Evolutionary conservation across 2,888 invertebrate genomes (phyloP).

Genomic region (Eristalis intricaria): DNA sequence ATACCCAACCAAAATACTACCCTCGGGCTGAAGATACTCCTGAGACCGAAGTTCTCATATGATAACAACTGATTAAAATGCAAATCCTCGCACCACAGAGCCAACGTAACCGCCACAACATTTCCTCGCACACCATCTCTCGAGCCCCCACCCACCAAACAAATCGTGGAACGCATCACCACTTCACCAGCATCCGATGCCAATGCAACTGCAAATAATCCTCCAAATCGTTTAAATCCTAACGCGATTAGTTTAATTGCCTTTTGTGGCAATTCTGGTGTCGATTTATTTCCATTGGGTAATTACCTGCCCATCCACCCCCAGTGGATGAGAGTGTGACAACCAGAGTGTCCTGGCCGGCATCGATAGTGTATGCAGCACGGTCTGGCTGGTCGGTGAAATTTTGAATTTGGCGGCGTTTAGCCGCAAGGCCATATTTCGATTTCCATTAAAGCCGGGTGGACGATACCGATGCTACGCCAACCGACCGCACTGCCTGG

Average conservation of each 20-base stretch:
- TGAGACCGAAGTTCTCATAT: constrained; percentile 14
- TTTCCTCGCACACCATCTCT: background rate
- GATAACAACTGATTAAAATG: constrained; percentile 60
- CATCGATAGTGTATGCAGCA: constrained; percentile 54
- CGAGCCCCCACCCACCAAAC: background rate
- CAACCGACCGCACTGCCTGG: constrained; percentile 70
- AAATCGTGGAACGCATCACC: constrained; percentile 33
- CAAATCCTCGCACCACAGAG: constrained; percentile 41
- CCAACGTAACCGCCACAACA: background rate
- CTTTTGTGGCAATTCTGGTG: constrained; percentile 75
- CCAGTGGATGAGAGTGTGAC: constrained; percentile 48
- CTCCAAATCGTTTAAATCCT: constrained; percentile 77
- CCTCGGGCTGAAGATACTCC: constrained; percentile 5
- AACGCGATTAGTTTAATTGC: constrained; percentile 82
- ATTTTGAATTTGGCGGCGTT: constrained; percentile 68
- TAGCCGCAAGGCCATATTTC: constrained; percentile 72
- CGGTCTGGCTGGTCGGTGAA: constrained; percentile 35
- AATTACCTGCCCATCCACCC: constrained; percentile 70
- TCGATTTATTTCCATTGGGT: constrained; percentile 75
- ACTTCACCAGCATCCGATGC: constrained; percentile 51
- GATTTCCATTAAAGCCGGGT: constrained; percentile 70
- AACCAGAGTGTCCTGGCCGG: constrained; percentile 61
- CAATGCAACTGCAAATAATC: constrained; percentile 72
- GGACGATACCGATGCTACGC: constrained; percentile 37
- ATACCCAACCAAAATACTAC: constrained; percentile 2